These are phyloP conservation scores for Tetragnatha montana DNA, from an alignment of 2,888 invertebrate genomes.

Conservation along the genomic window DNA sequence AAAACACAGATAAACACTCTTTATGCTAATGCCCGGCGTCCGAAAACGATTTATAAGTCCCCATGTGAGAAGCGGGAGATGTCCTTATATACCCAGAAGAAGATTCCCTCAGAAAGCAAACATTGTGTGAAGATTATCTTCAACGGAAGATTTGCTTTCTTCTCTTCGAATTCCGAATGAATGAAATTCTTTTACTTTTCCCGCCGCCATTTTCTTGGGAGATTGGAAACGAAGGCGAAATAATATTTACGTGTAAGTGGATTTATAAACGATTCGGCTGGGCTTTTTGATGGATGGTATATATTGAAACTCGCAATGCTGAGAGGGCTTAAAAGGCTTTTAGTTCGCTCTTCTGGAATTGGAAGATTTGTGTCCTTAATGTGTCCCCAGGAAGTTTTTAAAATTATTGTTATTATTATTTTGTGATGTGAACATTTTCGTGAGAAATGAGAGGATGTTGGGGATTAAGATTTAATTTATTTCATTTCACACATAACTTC, in stretches of 20 bases:
- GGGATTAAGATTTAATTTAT: too few species aligned
- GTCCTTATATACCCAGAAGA: constrained; percentile 5
- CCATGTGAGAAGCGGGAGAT: neutral
- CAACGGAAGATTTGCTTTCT: neutral
- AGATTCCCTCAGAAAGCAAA: constrained; percentile 20
- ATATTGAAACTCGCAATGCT: neutral
- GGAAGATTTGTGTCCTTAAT: neutral
- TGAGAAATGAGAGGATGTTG: too few species aligned
- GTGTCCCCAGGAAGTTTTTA: neutral
- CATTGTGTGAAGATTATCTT: constrained; percentile 22
- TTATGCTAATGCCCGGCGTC: constrained; percentile 36
- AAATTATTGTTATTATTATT: too few species aligned
- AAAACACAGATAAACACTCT: constrained; percentile 51
- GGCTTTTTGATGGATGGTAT: constrained; percentile 5
- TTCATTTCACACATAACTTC: too few species aligned
- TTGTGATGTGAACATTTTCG: too few species aligned
- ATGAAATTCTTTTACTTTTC: neutral
- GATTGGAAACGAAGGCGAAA: constrained; percentile 7
- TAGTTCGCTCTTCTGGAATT: neutral
- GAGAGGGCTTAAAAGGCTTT: neutral
- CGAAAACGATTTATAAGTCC: constrained; percentile 29
- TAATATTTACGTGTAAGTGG: constrained; percentile 9
- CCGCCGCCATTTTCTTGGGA: neutral
- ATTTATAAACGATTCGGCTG: neutral
- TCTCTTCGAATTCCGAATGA: neutral